Evolutionary conservation across 2,888 invertebrate species (phyloP).

Genomic region (Hofmannophila pseudospretella): DNA sequence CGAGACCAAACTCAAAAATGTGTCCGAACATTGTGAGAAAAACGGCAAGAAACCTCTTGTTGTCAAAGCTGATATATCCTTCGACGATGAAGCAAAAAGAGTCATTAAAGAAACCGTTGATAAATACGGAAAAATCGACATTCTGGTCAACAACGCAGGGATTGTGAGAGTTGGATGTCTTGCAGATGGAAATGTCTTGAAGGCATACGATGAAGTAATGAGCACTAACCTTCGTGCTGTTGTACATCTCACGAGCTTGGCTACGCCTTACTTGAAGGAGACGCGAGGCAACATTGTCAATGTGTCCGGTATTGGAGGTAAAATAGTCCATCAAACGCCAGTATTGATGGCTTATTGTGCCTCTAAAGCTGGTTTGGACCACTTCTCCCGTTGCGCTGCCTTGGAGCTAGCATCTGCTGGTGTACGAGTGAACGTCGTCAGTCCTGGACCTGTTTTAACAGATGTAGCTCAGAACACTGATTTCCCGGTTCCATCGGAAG

Average conservation of each 20-base stretch:
- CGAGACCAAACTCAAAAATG: conserved; percentile 23
- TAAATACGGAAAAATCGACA: conserved; percentile 33
- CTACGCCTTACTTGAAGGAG: conserved; percentile 30
- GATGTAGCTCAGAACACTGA: conserved; percentile 47
- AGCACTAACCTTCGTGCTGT: conserved; percentile 32
- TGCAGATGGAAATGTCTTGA: conserved; percentile 22
- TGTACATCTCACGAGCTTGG: conserved; percentile 27
- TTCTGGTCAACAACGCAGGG: conserved; percentile 42
- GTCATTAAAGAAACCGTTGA: conserved; percentile 29
- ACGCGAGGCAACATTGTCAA: conserved; percentile 43
- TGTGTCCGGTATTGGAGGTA: conserved; percentile 30
- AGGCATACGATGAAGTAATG: conserved; percentile 30
- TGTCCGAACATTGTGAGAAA: conserved; percentile 21
- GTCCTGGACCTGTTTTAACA: conserved; percentile 82
- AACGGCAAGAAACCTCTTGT: conserved; percentile 21
- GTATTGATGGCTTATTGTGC: conserved; percentile 69
- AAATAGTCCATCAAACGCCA: neutral
- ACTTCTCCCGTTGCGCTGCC: conserved; percentile 83
- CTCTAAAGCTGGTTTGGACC: conserved; percentile 86
- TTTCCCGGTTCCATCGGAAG: conserved; percentile 38
- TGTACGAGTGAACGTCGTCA: conserved; percentile 83
- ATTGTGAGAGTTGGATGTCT: conserved; percentile 18
- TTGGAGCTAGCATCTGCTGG: conserved; percentile 76
- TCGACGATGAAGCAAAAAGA: conserved; percentile 25
- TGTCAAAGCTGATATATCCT: conserved; percentile 32